A percentile compares a stretch with the other conserved stretches of the same genome.
These are phyloP conservation scores for Ictalurus punctatus DNA, from an alignment of 2,113 vertebrate species.

Conservation along the genomic window DNA sequence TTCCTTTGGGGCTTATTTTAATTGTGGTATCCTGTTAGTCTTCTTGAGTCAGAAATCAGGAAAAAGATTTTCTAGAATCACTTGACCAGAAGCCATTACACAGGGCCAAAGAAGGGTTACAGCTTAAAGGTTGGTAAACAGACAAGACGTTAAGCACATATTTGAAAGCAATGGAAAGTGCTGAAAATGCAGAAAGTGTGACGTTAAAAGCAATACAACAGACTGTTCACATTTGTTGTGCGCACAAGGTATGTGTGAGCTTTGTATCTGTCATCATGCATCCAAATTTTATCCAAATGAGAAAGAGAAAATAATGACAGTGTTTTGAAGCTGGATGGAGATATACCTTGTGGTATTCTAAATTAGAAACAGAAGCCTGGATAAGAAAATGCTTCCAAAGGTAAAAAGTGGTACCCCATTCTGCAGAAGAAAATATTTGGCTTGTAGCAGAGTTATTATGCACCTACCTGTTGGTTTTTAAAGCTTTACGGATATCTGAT, in stretches of 20 bases:
- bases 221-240: constrained; percentile 28
- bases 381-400: not conserved
- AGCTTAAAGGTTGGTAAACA: constrained; percentile 28
- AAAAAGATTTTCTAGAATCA: not conserved
- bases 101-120: constrained; percentile 23
- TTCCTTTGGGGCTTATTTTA: not conserved
- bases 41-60: constrained; percentile 8
- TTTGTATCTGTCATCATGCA: not conserved
- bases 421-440: constrained; percentile 12
- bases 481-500: constrained; percentile 28
- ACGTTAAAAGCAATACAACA: not conserved
- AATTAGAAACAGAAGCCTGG: constrained; percentile 21
- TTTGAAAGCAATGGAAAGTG: not conserved
- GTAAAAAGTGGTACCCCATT: not conserved
- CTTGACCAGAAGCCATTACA: constrained; percentile 24
- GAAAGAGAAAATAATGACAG: constrained; percentile 6
- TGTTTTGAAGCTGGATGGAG: not conserved
- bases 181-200: constrained; percentile 7
- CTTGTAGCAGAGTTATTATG: constrained; percentile 23
- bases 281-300: not conserved
- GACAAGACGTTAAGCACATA: not conserved
- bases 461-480: constrained; percentile 28
- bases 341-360: constrained; percentile 12
- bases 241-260: constrained; percentile 5
- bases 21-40: not conserved